Evolutionary conservation across 2,797 vertebrate species (phyloP).

Genomic region (Lagothrix lagotricha): DNA sequence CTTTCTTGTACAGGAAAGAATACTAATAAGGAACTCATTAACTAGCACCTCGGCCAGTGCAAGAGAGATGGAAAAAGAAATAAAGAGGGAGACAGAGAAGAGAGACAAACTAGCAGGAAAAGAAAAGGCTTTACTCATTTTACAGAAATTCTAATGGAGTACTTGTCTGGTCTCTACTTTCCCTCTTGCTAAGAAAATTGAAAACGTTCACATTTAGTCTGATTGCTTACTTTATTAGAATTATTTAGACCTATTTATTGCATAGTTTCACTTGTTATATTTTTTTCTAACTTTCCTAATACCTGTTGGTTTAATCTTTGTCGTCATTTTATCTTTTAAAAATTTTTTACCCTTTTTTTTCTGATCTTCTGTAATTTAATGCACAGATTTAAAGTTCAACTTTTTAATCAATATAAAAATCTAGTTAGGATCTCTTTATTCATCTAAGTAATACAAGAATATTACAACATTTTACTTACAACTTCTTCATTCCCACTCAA

Average conservation of each 20-base stretch:
- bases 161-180: background rate
- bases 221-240: background rate
- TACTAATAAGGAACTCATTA: background rate
- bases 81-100: background rate
- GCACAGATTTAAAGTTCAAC: background rate
- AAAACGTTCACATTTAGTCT: background rate
- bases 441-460: background rate
- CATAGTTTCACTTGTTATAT: background rate
- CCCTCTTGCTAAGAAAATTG: background rate
- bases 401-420: background rate
- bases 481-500: background rate
- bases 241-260: background rate
- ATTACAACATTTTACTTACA: background rate
- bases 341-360: background rate
- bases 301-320: background rate
- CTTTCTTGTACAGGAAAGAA: background rate
- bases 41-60: background rate
- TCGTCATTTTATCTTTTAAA: background rate
- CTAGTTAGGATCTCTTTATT: background rate
- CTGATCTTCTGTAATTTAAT: background rate
- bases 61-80: background rate
- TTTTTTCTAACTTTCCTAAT: background rate
- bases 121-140: background rate
- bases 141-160: background rate
- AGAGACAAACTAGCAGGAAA: background rate